Evolutionary conservation across 2,113 vertebrate species (phyloP), one percentile per base, ranked within the genome.

Genomic region (Austrofundulus limnaeus): DNA sequence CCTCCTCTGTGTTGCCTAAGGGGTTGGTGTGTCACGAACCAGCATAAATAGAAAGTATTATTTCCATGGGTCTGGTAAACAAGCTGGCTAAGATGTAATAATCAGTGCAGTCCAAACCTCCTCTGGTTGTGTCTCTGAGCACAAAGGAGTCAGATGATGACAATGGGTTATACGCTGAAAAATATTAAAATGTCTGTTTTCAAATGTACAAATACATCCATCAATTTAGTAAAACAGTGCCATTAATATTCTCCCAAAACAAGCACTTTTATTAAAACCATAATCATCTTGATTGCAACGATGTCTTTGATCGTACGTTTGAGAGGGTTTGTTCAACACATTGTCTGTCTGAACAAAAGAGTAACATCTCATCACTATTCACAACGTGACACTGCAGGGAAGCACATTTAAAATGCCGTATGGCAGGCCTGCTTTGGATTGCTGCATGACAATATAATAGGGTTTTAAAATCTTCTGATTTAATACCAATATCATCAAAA

Each of bases 21-120:
- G 69, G 61, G 46, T 80, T 70, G 72, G 62, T 69, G 72, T 85
- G 72, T 87, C 85, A 75, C 68, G 75, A 60, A 34, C 82, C 78
- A 52, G 80, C 77, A 84, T 80, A 78, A 86, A 87, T 72, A 85
- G 75, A 84, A 80, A 84, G 73, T 68, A 76, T 49, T 52, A 82
- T 84, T 80, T 88, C 78, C 85, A 85, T 82, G 78, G 83, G 81
- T 68, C 62, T 82, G 78, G 77, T 80, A 85, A 86, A 88, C 84
- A 83, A 81, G 73, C 64, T 41, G 51, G 67, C 72, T 72, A 66
- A 81, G 67, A 72, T 49, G 63, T 78, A 34, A 34, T 5, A 34
- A 34, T 34, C 31, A 34, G 31, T 34, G 5, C 4, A 34, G 4
- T 10, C 5, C 31, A 34, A 34, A 34, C 5, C 31, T 34, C 8